Conservation (phyloP, 2,888 invertebrate species). For the Lasioglossum pauxillum region DNA sequence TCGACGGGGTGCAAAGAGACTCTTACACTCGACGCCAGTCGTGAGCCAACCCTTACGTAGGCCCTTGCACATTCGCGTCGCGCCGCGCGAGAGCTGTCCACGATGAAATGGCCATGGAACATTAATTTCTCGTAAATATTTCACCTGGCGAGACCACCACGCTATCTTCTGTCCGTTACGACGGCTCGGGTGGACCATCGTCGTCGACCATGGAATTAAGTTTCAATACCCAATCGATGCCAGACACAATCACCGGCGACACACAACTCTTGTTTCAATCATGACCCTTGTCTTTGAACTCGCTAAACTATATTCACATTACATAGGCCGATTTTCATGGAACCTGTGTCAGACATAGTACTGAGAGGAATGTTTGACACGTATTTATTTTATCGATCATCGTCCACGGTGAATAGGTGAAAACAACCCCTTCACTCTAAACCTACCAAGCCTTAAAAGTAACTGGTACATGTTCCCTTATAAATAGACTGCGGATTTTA, state of each 20-base stretch:
- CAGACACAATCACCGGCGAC: neutral
- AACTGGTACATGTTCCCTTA: too few relatives aligned
- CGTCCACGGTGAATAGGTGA: neutral
- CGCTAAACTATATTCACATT: neutral
- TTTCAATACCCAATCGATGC: constrained; percentile 5
- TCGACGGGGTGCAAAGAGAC: constrained; percentile 77
- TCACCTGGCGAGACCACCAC: neutral
- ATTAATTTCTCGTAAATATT: constrained; percentile 55
- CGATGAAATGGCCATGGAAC: constrained; percentile 51
- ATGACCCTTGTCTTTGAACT: neutral
- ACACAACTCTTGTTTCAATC: neutral
- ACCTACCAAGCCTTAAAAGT: too few relatives aligned
- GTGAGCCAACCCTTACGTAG: constrained; percentile 73
- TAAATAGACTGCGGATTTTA: too few relatives aligned
- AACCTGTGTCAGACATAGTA: too few relatives aligned
- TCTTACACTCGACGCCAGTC: constrained; percentile 73
- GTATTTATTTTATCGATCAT: neutral
- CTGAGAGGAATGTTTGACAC: neutral
- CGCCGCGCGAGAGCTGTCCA: constrained; percentile 45
- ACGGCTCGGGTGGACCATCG: constrained; percentile 8
- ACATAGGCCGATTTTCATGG: neutral
- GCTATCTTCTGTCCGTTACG: constrained; percentile 6
- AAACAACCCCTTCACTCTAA: neutral
- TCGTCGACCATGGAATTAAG: neutral
- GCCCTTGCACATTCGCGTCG: constrained; percentile 67